A percentile compares a stretch with the other conserved stretches of the same genome.
Conservation (phyloP, 2,113 vertebrate genomes). For the Sorex araneus region DNA sequence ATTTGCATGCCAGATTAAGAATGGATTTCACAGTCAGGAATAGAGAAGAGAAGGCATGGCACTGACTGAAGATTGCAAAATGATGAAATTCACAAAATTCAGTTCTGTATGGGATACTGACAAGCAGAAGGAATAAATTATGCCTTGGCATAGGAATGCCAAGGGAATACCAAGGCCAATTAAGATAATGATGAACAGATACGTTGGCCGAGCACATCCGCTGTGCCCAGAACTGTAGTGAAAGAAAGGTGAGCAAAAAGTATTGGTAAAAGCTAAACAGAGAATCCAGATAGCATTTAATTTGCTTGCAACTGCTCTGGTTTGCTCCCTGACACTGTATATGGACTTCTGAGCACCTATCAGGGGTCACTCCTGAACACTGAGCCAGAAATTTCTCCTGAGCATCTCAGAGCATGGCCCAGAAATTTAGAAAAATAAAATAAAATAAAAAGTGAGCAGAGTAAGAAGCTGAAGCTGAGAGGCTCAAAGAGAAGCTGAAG, state of each 20-base stretch:
- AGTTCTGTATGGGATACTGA: background rate
- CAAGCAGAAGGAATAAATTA: conserved; percentile 33
- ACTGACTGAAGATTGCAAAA: background rate
- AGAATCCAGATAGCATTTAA: background rate
- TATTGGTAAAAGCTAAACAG: background rate
- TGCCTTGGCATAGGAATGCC: background rate
- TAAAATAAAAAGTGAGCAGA: background rate
- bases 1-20: conserved; percentile 4
- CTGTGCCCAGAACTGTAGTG: background rate
- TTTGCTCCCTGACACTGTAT: no score
- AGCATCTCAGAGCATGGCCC: no score
- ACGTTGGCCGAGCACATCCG: background rate
- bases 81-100: conserved; percentile 20
- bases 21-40: background rate
- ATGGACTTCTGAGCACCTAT: no score
- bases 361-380: no score
- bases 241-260: background rate
- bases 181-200: conserved; percentile 46
- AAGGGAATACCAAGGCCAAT: conserved; percentile 18
- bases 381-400: no score
- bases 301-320: no score
- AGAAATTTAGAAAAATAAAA: no score
- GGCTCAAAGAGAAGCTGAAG: no score
- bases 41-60: background rate
- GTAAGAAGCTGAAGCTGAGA: no score